A percentile compares a stretch with the other conserved stretches of the same genome.
These are phyloP conservation scores for Polypterus bichir DNA, from an alignment of 2,113 vertebrate species.

Conservation along the genomic window DNA sequence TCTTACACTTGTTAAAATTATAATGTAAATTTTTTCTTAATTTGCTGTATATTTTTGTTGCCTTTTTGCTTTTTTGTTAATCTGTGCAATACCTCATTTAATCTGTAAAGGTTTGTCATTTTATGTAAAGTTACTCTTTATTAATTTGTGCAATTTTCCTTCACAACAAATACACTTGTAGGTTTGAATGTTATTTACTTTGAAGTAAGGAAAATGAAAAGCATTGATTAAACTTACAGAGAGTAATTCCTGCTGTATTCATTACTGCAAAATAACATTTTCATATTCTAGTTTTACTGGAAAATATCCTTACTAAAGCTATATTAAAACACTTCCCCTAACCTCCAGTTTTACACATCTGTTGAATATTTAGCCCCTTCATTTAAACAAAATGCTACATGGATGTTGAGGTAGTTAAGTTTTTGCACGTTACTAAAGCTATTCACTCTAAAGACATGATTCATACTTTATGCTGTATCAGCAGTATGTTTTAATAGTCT, in stretches of 20 bases:
- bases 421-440: constrained; percentile 62
- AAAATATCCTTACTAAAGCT: constrained; percentile 73
- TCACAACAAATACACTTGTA: constrained; percentile 46
- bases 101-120: constrained; percentile 74
- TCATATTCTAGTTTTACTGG: constrained; percentile 80
- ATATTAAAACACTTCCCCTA: constrained; percentile 63
- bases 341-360: constrained; percentile 23
- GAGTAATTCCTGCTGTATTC: constrained; percentile 59
- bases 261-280: constrained; percentile 75
- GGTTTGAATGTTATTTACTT: constrained; percentile 59
- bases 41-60: constrained; percentile 97
- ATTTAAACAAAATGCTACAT: constrained; percentile 56
- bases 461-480: constrained; percentile 35
- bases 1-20: constrained; percentile 81
- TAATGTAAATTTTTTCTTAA: constrained; percentile 87
- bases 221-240: constrained; percentile 38
- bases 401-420: constrained; percentile 64
- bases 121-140: constrained; percentile 58
- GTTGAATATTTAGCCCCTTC: constrained; percentile 63
- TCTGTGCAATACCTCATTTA: constrained; percentile 98
- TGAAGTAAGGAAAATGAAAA: constrained; percentile 54
- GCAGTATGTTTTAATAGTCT: constrained; percentile 32
- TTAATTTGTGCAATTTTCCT: constrained; percentile 71
- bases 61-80: constrained; percentile 73
- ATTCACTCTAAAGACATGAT: constrained; percentile 41